These are phyloP conservation scores for Protobothrops mucrosquamatus DNA, from an alignment of 2,113 vertebrate species.

Conservation along the genomic window DNA sequence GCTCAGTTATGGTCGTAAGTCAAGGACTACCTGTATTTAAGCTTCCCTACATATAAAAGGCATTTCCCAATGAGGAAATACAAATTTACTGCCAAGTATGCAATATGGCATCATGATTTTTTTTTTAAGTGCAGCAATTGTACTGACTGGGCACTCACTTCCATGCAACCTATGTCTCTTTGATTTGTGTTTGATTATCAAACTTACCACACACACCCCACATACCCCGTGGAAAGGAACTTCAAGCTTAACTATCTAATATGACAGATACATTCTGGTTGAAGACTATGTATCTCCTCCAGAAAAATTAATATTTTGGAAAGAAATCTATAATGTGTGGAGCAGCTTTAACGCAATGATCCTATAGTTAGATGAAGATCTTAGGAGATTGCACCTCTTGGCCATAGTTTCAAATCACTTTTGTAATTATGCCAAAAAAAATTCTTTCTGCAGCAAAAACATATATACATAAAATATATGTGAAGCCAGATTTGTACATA, in stretches of 20 bases:
- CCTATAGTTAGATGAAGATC: background rate
- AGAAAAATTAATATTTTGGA: background rate
- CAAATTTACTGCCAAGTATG: background rate
- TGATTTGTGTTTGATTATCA: background rate
- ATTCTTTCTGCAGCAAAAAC: background rate
- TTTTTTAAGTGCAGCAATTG: background rate
- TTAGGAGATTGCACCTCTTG: conserved; percentile 35
- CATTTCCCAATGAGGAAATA: background rate
- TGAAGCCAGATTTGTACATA: background rate
- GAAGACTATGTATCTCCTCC: background rate
- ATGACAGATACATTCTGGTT: background rate
- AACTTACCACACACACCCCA: background rate
- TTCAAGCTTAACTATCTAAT: background rate
- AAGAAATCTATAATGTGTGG: background rate
- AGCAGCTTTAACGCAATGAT: background rate
- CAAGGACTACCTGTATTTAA: background rate
- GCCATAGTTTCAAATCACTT: conserved; percentile 5
- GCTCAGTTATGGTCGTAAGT: no score
- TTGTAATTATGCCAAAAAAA: background rate
- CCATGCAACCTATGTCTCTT: background rate
- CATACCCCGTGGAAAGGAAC: background rate
- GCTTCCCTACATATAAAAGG: background rate
- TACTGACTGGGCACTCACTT: background rate
- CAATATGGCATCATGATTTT: background rate
- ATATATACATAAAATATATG: background rate